A percentile compares a stretch with the other conserved stretches of the same genome.
These are phyloP conservation scores for Eudyptes chrysolophus DNA, from an alignment of 2,113 vertebrate species.

Conservation along the genomic window DNA sequence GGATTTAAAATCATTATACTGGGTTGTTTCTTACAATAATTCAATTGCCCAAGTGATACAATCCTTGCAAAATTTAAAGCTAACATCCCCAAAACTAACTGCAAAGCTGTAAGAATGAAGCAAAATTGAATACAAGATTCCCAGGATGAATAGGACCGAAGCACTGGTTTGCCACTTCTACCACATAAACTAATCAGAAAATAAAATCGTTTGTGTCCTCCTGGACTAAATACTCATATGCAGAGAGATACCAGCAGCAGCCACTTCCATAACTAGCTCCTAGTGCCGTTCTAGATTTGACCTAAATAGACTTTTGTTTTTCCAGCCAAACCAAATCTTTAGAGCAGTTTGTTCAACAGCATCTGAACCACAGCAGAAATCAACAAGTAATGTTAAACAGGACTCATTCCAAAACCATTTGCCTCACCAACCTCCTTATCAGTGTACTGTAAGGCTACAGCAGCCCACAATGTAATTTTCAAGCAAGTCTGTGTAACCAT, in stretches of 20 bases:
- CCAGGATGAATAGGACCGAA: neutral
- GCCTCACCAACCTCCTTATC: neutral
- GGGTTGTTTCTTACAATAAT: neutral
- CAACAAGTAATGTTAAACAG: neutral
- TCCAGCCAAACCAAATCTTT: neutral
- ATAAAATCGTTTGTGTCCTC: neutral
- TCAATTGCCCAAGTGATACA: neutral
- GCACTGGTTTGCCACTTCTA: neutral
- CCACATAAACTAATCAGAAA: neutral
- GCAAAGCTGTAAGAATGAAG: neutral
- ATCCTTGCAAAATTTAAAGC: neutral
- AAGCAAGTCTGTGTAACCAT: neutral
- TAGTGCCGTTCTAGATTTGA: neutral
- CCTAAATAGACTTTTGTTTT: neutral
- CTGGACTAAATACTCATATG: neutral
- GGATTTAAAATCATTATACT: neutral
- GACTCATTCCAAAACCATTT: neutral
- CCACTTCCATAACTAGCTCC: neutral
- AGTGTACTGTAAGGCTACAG: neutral
- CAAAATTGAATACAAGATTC: rapidly evolving
- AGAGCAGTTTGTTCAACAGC: neutral
- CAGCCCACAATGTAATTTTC: neutral
- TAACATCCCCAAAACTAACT: neutral
- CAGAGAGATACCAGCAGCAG: neutral
- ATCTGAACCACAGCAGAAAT: neutral